Evolutionary conservation across 1,140 invertebrate genomes (phyloP).

Genomic region (Myzus persicae): DNA sequence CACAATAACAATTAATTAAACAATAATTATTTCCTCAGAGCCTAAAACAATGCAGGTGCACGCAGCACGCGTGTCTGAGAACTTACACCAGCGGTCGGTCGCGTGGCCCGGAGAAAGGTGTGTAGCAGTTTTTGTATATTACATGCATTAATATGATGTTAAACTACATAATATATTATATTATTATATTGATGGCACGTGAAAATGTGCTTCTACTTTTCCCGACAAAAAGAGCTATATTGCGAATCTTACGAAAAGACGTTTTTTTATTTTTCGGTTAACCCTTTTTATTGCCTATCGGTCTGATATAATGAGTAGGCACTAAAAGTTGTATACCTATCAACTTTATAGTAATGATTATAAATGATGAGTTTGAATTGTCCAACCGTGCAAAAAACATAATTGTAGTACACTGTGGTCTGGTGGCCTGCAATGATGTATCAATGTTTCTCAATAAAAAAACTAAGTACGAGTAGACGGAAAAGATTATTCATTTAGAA

Average conservation of each 20-base stretch:
- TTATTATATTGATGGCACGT: background rate
- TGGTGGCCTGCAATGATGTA: too few relatives aligned
- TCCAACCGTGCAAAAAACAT: background rate
- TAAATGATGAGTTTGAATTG: background rate
- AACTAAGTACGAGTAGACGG: background rate
- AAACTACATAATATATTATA: background rate
- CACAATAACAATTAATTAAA: background rate
- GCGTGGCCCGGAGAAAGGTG: background rate
- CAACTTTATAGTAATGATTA: background rate
- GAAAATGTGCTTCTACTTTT: background rate
- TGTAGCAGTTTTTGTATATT: background rate
- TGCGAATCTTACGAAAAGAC: background rate
- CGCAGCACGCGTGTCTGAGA: background rate
- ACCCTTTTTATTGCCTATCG: background rate
- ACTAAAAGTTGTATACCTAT: background rate
- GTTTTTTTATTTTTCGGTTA: background rate
- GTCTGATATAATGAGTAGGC: background rate
- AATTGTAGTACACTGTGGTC: background rate
- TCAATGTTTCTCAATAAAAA: background rate
- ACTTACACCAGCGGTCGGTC: background rate
- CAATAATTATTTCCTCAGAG: conserved; percentile 13
- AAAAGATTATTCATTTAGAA: background rate
- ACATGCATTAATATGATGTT: background rate
- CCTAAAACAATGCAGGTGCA: background rate
- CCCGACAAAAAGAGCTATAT: background rate